A percentile compares a stretch with the other conserved stretches of the same genome.
Conservation (phyloP, 1,140 invertebrate genomes). For the Micrasema minimum region DNA sequence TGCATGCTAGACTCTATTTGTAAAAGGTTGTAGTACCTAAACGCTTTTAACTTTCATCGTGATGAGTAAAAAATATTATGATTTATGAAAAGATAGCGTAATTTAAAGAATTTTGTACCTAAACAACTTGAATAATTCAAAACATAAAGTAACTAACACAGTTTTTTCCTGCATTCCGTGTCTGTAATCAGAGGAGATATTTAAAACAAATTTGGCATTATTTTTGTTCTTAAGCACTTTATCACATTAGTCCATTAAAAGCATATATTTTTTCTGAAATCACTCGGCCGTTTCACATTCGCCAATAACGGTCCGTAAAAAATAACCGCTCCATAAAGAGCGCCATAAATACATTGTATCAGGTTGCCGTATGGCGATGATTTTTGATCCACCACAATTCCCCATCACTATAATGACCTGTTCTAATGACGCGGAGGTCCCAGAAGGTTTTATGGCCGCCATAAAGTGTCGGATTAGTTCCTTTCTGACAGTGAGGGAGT, state of each 20-base stretch:
- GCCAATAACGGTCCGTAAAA: conserved; percentile 40
- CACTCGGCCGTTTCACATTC: conserved; percentile 29
- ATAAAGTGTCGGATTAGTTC: conserved; percentile 43
- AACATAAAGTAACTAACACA: too few species aligned
- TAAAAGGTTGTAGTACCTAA: conserved; percentile 9
- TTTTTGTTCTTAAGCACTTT: not conserved
- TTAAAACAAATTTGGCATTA: not conserved
- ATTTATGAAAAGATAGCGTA: conserved; percentile 1
- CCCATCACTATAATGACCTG: conserved; percentile 37
- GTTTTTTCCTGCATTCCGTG: too few species aligned
- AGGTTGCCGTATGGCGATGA: conserved; percentile 40
- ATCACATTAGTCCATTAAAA: not conserved
- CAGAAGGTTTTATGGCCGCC: conserved; percentile 38
- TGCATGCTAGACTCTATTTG: conserved; percentile 46
- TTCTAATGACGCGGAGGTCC: conserved; percentile 39
- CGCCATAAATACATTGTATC: conserved; percentile 42
- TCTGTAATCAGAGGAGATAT: too few species aligned
- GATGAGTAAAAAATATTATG: conserved; percentile 4
- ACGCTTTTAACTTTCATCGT: conserved; percentile 8
- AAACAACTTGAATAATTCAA: not conserved
- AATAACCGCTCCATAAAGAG: conserved; percentile 37
- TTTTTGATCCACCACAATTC: conserved; percentile 40
- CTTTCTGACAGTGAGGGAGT: conserved; percentile 17
- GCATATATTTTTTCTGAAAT: not conserved
- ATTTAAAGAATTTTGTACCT: not conserved